Percentiles rank a stretch among this genome's conserved stretches.
Evolutionary conservation across 2,113 vertebrate genomes (phyloP).

Genomic region (Lophotis ruficrista): DNA sequence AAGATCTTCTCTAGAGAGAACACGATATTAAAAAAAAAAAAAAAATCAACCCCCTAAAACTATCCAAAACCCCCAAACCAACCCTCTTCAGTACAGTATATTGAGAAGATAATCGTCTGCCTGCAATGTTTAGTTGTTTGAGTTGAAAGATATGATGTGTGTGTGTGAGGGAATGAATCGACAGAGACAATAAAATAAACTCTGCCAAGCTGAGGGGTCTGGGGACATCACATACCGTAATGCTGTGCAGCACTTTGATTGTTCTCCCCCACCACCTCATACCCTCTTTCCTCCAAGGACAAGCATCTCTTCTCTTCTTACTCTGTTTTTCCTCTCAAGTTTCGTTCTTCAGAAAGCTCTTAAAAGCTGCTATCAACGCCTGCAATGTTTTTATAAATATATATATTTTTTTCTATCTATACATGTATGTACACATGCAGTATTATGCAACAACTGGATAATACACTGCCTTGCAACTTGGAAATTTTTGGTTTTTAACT

Average conservation of each 20-base stretch:
- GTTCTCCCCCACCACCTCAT: background rate
- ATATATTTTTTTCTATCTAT: background rate
- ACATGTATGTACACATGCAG: background rate
- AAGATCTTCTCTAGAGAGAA: background rate
- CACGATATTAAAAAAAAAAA: background rate
- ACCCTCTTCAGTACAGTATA: background rate
- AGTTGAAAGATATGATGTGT: background rate
- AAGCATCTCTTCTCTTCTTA: background rate
- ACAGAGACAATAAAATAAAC: background rate
- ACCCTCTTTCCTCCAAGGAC: background rate
- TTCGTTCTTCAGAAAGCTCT: background rate
- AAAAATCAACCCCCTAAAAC: background rate
- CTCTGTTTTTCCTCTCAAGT: background rate
- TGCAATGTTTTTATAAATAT: background rate
- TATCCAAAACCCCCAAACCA: background rate
- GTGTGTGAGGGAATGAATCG: background rate
- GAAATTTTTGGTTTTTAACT: background rate
- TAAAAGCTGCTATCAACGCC: background rate
- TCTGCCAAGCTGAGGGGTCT: background rate
- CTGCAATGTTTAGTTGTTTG: background rate
- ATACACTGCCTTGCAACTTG: background rate
- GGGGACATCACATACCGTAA: background rate
- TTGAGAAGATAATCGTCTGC: background rate
- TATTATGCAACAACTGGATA: background rate
- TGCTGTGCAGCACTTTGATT: background rate